Base-by-base conservation (phyloP, 2,113 vertebrate genomes). In the Urocolius indicus region DNA sequence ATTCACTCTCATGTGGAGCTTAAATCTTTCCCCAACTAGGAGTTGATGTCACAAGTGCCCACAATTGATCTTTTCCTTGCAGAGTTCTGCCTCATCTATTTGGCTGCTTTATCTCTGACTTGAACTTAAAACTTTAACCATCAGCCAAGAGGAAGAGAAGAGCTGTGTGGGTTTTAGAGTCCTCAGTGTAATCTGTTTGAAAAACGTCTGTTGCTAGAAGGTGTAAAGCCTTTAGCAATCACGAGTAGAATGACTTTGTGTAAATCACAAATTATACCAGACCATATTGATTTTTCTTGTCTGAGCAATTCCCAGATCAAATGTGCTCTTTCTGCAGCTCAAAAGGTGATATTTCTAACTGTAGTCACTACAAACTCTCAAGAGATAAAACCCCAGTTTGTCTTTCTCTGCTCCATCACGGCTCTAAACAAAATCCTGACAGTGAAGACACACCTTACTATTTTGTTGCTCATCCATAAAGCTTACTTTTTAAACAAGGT, bases 241-340 rank as follows among this genome's bases (percentile, higher is more conserved):
- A 54, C 73, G 85, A 93, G 26, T 36, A 94, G 75, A 92, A 83
- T 0, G 24, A 74, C 67, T 88, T 73, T 41, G 71, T 94, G 92
- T 95, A 81, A 96, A 86, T 93, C 93, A 93, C 34, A 61, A 52
- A 88, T 92, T 71, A 78, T 80, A 87, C 63, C 45, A 41, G 77
- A 26, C 76, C 29, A 13, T 48, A 95, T 54, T 86, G 95, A 94
- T 93, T 96, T 92, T 95, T 51, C 45, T 66, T 90, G 34, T 61
- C 79, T 94, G 86, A 93, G 48, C 27, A 71, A 83, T 84, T 89
- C 82, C 57, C 67, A 59, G 59, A 75, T 69, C 87, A 94, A 78
- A 95, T 45, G 82, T 75, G 87, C 65, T 88, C 79, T 79, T 95
- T 90, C 78, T 72, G 14, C 41, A 80, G 83, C 75, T 83, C 82